Conservation (phyloP, 2,888 invertebrate genomes). For the Campaea margaritaria region DNA sequence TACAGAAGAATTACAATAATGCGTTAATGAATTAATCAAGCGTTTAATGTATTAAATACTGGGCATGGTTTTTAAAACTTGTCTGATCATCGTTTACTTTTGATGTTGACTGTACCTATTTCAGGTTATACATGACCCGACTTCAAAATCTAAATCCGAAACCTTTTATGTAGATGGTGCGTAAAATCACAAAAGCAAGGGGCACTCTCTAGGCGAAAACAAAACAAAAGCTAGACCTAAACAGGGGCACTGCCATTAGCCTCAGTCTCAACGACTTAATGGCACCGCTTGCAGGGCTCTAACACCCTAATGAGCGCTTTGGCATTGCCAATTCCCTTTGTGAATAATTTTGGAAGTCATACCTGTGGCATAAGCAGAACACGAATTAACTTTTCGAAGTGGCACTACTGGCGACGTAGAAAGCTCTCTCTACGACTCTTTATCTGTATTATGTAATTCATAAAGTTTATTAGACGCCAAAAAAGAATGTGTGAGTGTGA, state of each 20-base stretch:
- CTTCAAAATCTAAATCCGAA: background rate
- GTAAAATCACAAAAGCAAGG: conserved; percentile 19
- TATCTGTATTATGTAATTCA: no score
- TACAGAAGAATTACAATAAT: no score
- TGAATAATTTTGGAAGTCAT: conserved; percentile 28
- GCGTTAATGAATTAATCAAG: no score
- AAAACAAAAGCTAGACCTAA: conserved; percentile 44
- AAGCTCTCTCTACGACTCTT: no score
- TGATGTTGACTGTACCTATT: no score
- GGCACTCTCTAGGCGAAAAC: conserved; percentile 23
- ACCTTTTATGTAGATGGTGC: background rate
- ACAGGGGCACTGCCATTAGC: conserved; percentile 65
- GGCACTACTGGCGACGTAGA: background rate
- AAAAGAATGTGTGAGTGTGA: no score
- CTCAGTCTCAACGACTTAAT: conserved; percentile 79
- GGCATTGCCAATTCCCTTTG: conserved; percentile 42
- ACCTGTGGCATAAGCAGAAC: background rate
- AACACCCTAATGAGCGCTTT: conserved; percentile 42
- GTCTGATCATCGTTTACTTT: no score
- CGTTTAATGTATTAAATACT: no score
- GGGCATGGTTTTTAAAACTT: no score
- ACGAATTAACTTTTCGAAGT: background rate
- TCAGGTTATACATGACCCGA: no score
- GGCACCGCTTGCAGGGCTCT: conserved; percentile 45
- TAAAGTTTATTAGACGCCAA: no score